These are phyloP conservation scores for Sturmia bella DNA, from an alignment of 2,888 invertebrate species.

Conservation along the genomic window DNA sequence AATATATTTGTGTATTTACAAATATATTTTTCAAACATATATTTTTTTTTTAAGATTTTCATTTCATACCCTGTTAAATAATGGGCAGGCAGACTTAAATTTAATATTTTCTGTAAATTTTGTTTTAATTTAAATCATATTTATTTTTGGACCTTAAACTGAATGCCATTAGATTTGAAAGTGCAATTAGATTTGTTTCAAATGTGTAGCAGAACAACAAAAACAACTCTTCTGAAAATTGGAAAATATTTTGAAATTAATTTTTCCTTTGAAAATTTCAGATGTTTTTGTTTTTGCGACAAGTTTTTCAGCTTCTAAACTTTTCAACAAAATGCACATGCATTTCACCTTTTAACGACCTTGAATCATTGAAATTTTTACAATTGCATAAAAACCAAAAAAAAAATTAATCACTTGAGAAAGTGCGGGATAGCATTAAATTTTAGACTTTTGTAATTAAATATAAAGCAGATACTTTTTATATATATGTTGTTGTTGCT, in stretches of 20 bases:
- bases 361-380: slow-evolving; percentile 4
- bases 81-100: background rate
- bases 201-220: slow-evolving; percentile 2
- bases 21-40: too few relatives aligned
- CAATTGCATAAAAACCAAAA: background rate
- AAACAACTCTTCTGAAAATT: slow-evolving; percentile 12
- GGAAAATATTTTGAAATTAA: slow-evolving; percentile 12
- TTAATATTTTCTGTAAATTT: background rate
- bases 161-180: slow-evolving; percentile 15
- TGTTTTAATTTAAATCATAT: slow-evolving; percentile 24
- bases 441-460: slow-evolving; percentile 21
- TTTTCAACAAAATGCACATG: slow-evolving; percentile 19
- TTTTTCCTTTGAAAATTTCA: slow-evolving; percentile 7
- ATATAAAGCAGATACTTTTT: background rate
- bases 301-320: slow-evolving; percentile 2
- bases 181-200: slow-evolving; percentile 8
- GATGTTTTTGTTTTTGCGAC: background rate
- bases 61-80: too few relatives aligned
- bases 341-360: slow-evolving; percentile 38
- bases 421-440: slow-evolving; percentile 17
- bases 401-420: background rate
- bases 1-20: too few relatives aligned
- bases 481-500: background rate
- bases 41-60: too few relatives aligned
- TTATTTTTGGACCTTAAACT: slow-evolving; percentile 39